These are phyloP conservation scores for Meda fulgida DNA, from an alignment of 2,797 vertebrate genomes.

Conservation along the genomic window DNA sequence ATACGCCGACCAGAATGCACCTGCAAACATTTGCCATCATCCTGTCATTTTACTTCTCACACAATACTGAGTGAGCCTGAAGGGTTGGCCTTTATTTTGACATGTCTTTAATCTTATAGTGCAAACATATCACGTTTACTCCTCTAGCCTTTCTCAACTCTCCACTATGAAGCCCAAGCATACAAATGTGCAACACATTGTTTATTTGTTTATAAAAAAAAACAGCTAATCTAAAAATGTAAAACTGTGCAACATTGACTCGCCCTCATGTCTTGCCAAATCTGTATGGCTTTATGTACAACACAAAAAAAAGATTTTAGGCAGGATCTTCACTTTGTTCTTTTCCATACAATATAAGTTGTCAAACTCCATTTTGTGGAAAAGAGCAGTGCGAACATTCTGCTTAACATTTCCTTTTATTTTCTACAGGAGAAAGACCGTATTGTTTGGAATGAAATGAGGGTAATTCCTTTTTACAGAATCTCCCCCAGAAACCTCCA, in stretches of 20 bases:
- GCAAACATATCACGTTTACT: constrained; percentile 42
- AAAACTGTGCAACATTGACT: background rate
- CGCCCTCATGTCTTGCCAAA: background rate
- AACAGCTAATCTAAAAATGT: background rate
- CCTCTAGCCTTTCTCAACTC: constrained; percentile 8
- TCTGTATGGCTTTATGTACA: background rate
- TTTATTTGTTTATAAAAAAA: constrained; percentile 5
- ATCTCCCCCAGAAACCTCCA: constrained; percentile 39
- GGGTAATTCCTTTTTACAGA: background rate
- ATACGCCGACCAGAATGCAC: constrained; percentile 40
- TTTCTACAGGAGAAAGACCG: background rate
- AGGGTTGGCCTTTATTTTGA: constrained; percentile 42
- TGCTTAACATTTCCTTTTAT: background rate
- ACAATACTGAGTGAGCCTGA: constrained; percentile 30
- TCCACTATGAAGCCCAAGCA: constrained; percentile 18
- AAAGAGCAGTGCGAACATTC: constrained; percentile 2
- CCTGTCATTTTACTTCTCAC: constrained; percentile 41
- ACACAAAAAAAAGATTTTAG: background rate
- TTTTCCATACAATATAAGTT: background rate
- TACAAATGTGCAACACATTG: constrained; percentile 52
- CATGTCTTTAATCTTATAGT: constrained; percentile 54
- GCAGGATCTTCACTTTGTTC: background rate
- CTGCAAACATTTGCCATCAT: constrained; percentile 42
- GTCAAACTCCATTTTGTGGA: background rate
- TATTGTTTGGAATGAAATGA: background rate